Percentiles rank a stretch among this genome's conserved stretches.
These are phyloP conservation scores for Zaprionus camerounensis DNA, from an alignment of 1,140 invertebrate species.

Conservation along the genomic window DNA sequence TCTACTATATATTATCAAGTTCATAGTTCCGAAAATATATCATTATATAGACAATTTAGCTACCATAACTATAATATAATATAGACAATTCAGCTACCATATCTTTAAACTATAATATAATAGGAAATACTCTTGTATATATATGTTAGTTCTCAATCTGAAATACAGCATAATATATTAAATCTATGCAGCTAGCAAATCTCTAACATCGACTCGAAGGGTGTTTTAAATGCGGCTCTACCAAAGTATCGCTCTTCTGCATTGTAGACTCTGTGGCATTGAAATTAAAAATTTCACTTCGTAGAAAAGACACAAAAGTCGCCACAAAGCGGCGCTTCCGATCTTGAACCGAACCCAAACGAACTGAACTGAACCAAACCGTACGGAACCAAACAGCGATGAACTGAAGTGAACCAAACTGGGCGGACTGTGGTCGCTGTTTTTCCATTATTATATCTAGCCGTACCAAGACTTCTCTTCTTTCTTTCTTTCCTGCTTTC, in stretches of 20 bases:
- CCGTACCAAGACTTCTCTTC: slow-evolving; percentile 26
- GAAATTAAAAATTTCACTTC: slow-evolving; percentile 71
- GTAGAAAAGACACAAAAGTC: slow-evolving; percentile 66
- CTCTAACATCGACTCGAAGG: not conserved
- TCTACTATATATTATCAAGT: no score
- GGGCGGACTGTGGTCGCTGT: slow-evolving; percentile 23
- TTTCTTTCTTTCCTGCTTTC: slow-evolving; percentile 9
- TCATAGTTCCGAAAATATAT: no score
- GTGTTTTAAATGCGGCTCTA: not conserved
- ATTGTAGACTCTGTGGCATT: slow-evolving; percentile 71
- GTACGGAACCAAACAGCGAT: slow-evolving; percentile 17
- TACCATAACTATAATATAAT: no score
- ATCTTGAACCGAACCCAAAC: slow-evolving; percentile 16
- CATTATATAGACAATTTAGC: no score
- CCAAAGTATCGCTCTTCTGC: slow-evolving; percentile 40
- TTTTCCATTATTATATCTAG: slow-evolving; percentile 33
- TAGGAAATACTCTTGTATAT: no score
- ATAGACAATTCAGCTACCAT: no score
- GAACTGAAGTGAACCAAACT: slow-evolving; percentile 28
- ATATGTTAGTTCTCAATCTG: not conserved
- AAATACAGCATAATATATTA: not conserved
- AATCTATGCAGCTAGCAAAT: no score
- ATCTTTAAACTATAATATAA: no score
- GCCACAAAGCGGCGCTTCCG: slow-evolving; percentile 45
- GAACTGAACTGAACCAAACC: slow-evolving; percentile 13